Percentiles rank a stretch among this genome's conserved stretches.
phyloP scores from a whole-genome alignment of 53 echinoderm and acorn worm genomes.

The Luidia sarsii region DNA sequence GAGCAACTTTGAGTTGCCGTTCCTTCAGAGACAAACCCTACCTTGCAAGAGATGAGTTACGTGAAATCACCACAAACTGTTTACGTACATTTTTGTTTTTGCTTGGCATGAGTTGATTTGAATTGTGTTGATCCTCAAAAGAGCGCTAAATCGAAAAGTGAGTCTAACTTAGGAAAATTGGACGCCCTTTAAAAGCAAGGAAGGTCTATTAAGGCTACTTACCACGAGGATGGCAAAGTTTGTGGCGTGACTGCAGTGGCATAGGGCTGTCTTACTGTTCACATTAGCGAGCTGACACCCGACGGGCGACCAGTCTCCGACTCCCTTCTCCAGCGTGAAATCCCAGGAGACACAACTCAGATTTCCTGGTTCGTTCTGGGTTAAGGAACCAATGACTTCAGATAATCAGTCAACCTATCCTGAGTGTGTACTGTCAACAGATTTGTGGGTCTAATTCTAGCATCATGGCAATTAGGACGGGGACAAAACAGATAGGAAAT shows the following conservation, averaged over 20 bases:
- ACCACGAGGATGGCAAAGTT: conserved; percentile 42
- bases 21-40: no score
- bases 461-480: no score
- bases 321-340: conserved; percentile 37
- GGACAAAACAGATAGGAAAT: no score
- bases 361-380: neutral
- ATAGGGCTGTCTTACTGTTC: neutral
- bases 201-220: neutral
- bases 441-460: no score
- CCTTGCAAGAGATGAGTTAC: no score
- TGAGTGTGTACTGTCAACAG: no score
- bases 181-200: neutral
- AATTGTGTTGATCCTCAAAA: neutral
- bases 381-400: no score
- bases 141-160: neutral
- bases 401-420: no score
- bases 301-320: conserved; percentile 55
- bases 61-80: no score
- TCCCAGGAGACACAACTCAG: conserved; percentile 67
- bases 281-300: conserved; percentile 53
- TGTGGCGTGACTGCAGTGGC: conserved; percentile 26
- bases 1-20: no score
- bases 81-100: no score
- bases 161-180: neutral
- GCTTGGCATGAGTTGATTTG: no score